These are phyloP conservation scores for Drosophila putrida DNA, from an alignment of 2,888 invertebrate genomes.

Conservation along the genomic window DNA sequence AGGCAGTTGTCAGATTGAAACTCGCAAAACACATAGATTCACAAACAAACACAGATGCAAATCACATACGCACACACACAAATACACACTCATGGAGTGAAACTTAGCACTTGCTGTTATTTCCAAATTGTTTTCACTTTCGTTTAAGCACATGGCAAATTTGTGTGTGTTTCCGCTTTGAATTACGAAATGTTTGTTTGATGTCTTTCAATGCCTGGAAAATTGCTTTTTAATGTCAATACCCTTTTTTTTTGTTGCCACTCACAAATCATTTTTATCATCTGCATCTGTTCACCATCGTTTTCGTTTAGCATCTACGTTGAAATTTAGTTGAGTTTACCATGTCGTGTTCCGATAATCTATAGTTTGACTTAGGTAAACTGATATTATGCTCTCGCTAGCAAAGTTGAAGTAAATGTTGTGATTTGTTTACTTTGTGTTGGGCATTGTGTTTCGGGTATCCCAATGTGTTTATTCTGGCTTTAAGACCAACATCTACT, in stretches of 20 bases:
- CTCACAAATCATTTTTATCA: constrained; percentile 21
- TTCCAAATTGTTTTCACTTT: constrained; percentile 73
- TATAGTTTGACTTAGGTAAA: constrained; percentile 36
- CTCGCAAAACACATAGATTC: constrained; percentile 30
- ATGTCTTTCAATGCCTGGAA: constrained; percentile 48
- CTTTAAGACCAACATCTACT: constrained; percentile 7
- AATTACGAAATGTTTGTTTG: constrained; percentile 59
- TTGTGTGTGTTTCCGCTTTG: constrained; percentile 40
- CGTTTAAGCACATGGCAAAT: constrained; percentile 59
- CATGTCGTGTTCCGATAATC: constrained; percentile 10
- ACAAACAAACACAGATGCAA: constrained; percentile 4
- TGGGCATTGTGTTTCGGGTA: constrained; percentile 22
- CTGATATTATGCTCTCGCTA: constrained; percentile 19
- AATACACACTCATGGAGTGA: constrained; percentile 1
- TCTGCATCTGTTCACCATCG: constrained; percentile 26
- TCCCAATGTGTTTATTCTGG: constrained; percentile 15
- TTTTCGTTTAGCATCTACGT: constrained; percentile 16
- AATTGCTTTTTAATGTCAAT: constrained; percentile 65
- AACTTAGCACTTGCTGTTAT: constrained; percentile 63
- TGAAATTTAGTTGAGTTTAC: constrained; percentile 21
- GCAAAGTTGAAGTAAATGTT: constrained; percentile 5
- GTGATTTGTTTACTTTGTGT: constrained; percentile 30
- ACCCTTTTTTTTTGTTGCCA: neutral
- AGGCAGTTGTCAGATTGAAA: constrained; percentile 42
- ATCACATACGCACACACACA: constrained; percentile 11